phyloP scores from a whole-genome alignment of 1,140 invertebrate genomes.

The Cepaea nemoralis region DNA sequence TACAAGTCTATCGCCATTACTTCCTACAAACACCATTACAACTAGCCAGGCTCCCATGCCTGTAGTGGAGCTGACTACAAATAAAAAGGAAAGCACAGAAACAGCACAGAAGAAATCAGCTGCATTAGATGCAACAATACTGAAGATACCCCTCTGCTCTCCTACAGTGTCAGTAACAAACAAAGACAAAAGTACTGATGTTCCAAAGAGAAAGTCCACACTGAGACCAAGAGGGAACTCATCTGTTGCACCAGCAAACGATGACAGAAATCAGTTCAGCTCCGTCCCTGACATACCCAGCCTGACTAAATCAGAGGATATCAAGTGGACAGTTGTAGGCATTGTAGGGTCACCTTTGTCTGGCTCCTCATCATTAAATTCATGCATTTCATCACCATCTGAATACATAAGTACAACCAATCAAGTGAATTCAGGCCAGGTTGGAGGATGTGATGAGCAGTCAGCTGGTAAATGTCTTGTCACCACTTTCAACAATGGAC shows the following conservation, averaged over 20 bases:
- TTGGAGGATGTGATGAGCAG: background rate
- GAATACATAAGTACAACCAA: background rate
- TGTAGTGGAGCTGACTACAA: background rate
- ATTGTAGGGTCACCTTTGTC: background rate
- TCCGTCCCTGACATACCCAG: background rate
- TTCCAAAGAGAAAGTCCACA: background rate
- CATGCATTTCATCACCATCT: background rate
- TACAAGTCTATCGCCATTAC: background rate
- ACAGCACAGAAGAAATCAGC: background rate
- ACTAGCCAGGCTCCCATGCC: background rate
- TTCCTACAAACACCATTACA: background rate
- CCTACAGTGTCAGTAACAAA: background rate
- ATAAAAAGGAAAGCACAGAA: background rate
- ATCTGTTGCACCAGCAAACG: background rate
- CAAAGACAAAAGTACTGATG: background rate
- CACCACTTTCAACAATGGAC: background rate
- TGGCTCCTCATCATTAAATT: background rate
- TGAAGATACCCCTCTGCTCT: conserved; percentile 12
- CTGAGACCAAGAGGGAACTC: background rate
- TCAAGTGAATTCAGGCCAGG: background rate
- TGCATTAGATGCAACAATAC: conserved; percentile 4
- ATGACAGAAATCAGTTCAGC: background rate
- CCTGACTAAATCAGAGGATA: conserved; percentile 15
- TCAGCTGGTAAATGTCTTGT: background rate
- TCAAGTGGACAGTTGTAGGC: conserved; percentile 26